Base-by-base conservation (phyloP, 2,797 vertebrate species). In the Oryzias sinensis region DNA sequence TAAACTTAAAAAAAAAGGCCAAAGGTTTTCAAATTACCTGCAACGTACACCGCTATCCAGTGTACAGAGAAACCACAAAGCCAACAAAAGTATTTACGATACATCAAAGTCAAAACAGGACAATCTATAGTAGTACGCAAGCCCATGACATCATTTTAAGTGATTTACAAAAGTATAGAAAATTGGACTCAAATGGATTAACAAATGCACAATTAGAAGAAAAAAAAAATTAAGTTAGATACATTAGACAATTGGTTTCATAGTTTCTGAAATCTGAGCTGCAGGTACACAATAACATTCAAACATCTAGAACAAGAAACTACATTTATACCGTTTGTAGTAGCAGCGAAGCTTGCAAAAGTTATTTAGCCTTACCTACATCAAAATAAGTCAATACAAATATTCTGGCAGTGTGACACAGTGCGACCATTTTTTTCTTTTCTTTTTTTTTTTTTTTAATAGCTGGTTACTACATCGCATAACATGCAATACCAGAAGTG, bases 341-440 rank as follows among this genome's bases (percentile, higher is more conserved):
- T 81, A 84, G 87, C 82, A 88, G 82, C 79, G 67, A 86, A 88
- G 87, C 84, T 87, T 76, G 82, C 87, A 87, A 80, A 87, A 74
- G 49, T 80, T 74, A 76, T 85, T 78, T 80, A 85, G 87, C 87
- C 62, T 80, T 79, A 78, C 82, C 72, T 84, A 87, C 79, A 81
- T 79, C 74, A 85, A 74, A 65, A 77, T 80, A 82, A 82, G 63
- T 88, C 72, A 70, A 77, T 87, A 89, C 79, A 79, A 84, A 86
- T 80, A 87, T 78, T 79, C 81, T 88, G 90, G 90, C 90, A 90
- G 89, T 89, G 86, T 77, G 81, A 88, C 82, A 88, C 70, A 84
- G 81, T 85, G 85, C 79, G 37, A 68, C 70, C 60, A 46, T 81
- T 80, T 83, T 64, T 55, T 42, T 61, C 44, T n/a, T 5, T 17